Base-by-base conservation (phyloP, 2,888 invertebrate genomes). In the Melieria omissa region DNA sequence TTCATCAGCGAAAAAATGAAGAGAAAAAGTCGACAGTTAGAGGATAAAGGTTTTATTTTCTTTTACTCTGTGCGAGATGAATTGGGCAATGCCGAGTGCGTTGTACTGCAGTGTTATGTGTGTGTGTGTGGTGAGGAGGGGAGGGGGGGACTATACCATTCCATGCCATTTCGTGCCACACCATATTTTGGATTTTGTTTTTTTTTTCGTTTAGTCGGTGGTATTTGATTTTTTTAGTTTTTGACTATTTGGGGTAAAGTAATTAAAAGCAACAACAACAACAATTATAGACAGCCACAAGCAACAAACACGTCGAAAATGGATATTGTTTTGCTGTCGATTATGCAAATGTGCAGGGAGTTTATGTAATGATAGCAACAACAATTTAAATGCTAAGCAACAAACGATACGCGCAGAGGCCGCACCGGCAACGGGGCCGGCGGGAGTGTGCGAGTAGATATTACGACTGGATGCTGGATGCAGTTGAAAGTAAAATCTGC, bases 241-340 rank as follows among this genome's bases (percentile, higher is more conserved):
- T 66, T 70, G 73, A 71, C 55, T 73, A 74, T 74, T 74, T 75
- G 70, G 75, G 75, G 65, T 77, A 75, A 73, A 74, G 73, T 73
- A 77, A 77, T 73, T 75, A 75, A 74, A 71, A 70, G 42, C 16
- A 65, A 57, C 29, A 57, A 57, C 57, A 44, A 65, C 46, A 65
- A 57, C 55, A 55, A n/a, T 29, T 57, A 55, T 54, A 46, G 55
- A 55, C 44, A 45, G 46, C 46, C 12, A 29, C 29, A 29, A 29
- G 29, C 29, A 29, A 29, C 29, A 29, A 29, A 2, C 29, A 29
- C 29, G 29, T 29, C 29, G 29, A 29, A 29, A 29, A 29, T 29
- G 29, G 29, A 29, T 29, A 29, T 29, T 29, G 29, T 29, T 29
- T 29, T 1, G 29, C 29, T 29, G 29, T 29, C 29, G 29, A 29